Evolutionary conservation across 2,797 vertebrate genomes (phyloP).

Genomic region (Triplophysa bombifrons): DNA sequence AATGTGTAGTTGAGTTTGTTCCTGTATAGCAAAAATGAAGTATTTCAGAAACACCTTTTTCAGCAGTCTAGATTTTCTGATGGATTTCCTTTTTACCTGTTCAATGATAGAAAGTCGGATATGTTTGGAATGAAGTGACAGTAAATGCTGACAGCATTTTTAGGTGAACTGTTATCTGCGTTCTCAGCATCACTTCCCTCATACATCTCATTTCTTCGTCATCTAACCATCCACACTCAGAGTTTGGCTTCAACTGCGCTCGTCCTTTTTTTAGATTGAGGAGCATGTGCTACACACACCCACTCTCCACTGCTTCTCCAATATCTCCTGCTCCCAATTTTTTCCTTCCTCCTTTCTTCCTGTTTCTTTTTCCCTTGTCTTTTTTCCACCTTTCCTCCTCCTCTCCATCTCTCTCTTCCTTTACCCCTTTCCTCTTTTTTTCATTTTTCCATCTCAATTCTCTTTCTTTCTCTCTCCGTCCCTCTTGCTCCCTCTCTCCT

Average conservation of each 20-base stretch:
- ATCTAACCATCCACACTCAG: constrained; percentile 84
- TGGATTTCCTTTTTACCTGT: no score
- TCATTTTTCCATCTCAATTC: constrained; percentile 39
- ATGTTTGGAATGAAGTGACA: no score
- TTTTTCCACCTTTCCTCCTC: constrained; percentile 38
- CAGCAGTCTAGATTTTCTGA: no score
- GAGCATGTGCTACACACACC: constrained; percentile 85
- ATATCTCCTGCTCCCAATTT: constrained; percentile 28
- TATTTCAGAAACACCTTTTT: no score
- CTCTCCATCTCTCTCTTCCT: constrained; percentile 54
- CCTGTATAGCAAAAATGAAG: no score
- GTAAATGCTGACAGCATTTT: no score
- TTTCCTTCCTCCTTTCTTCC: constrained; percentile 28
- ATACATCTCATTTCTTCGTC: constrained; percentile 49
- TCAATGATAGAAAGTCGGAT: no score
- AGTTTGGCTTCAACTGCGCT: constrained; percentile 77
- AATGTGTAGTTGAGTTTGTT: no score
- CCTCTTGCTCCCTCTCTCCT: constrained; percentile 51
- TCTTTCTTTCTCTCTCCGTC: constrained; percentile 55
- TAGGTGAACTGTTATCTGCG: neutral
- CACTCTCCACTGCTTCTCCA: constrained; percentile 71
- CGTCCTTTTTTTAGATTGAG: constrained; percentile 80
- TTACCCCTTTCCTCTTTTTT: constrained; percentile 51
- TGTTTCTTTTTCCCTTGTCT: constrained; percentile 52
- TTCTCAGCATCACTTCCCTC: constrained; percentile 53